A percentile compares a stretch with the other conserved stretches of the same genome.
Conservation (phyloP, 2,888 invertebrate species). For the Lasius fuliginosus region DNA sequence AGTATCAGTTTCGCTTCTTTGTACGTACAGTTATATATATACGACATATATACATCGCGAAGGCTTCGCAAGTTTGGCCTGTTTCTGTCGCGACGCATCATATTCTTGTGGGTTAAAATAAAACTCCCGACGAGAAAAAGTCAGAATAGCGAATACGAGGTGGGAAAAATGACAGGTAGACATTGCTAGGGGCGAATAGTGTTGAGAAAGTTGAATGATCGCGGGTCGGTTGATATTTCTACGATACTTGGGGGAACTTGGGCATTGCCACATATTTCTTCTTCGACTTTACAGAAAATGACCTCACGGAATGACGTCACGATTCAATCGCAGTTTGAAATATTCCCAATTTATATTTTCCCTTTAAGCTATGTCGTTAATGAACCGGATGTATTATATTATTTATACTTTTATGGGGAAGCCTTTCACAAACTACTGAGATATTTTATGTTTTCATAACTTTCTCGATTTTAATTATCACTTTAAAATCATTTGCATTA, state of each 20-base stretch:
- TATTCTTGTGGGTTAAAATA: conserved; percentile 62
- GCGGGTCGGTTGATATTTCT: conserved; percentile 58
- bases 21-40: neutral
- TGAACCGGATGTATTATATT: neutral
- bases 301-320: neutral
- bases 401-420: neutral
- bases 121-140: conserved; percentile 61
- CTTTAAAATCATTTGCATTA: neutral
- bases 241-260: conserved; percentile 56
- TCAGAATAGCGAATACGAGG: conserved; percentile 41
- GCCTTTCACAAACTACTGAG: neutral
- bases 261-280: conserved; percentile 59
- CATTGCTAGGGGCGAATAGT: conserved; percentile 63
- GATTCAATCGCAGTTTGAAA: neutral
- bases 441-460: neutral
- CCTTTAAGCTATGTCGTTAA: neutral
- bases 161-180: conserved; percentile 55
- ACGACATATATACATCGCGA: neutral
- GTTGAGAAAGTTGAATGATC: conserved; percentile 72
- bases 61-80: neutral
- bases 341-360: neutral
- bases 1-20: neutral
- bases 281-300: neutral
- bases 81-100: neutral
- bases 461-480: neutral